Base-by-base conservation (phyloP, 2,888 invertebrate species). In the Argyra leucocephala region DNA sequence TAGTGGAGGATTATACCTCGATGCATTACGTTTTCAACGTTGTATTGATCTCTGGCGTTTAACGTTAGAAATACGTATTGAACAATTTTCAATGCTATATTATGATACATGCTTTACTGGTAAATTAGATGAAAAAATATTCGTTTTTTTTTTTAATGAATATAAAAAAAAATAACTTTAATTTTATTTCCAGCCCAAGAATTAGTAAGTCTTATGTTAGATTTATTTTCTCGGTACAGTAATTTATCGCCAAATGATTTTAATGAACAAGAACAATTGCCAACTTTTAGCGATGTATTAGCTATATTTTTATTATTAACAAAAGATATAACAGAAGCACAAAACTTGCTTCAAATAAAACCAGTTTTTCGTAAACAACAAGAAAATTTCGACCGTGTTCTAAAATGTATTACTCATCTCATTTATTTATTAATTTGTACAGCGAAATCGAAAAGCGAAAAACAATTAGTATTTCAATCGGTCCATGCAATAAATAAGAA, bases 1-100 rank as follows among this genome's bases (percentile, higher is more conserved):
- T 73, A 80, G 86, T 68, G 90, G 89, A 64, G 89, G 89, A 1
- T 83, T 87, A 0, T 88, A 88, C 78, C 88, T 87, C 6, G 89
- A 89, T 75, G 84, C 86, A 26, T 79, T 86, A 74, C 84, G 87
- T 65, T 89, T 91, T 78, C 91, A 91, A 78, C 84, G 89, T 69
- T 93, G 94, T 80, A 88, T 93, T 69, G 91, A 92, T 77, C 82
- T 95, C 65, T 96, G 95, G 95, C 83, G 85, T 67, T 86, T 92
- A 79, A 89, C 91, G 64, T 82, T 94, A 65, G 86, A 90, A 77
- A 84, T 93, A 68, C 85, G 93, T 70, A 86, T 93, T 21, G 84
- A 85, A 73, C 88, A 88, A 76, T 90, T 91, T 81, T 87, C 92
- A 64, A 85, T 90, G 76, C 81, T 88, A 67, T 83, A 83, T 76